Evolutionary conservation across 2,113 vertebrate species (phyloP), one percentile per base, ranked within the genome.

Genomic region (Takifugu flavidus): DNA sequence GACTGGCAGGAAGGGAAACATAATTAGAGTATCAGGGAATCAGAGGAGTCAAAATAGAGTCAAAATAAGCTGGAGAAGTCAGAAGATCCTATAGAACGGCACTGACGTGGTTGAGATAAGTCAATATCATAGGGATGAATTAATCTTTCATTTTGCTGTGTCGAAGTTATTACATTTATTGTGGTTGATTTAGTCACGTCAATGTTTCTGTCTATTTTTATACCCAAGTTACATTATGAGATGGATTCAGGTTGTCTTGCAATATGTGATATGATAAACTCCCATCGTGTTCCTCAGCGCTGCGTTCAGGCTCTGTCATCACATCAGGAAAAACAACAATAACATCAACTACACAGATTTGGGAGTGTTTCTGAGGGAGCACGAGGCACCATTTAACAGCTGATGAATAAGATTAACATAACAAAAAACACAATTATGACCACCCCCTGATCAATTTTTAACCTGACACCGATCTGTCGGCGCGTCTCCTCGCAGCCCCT

Each of bases 241-340:
- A 63, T 75, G 71, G 68, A 85, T 83, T 73, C 56, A 66, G 54
- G 45, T 20, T 49, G 49, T 64, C 57, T 25, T 20, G 20, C 20
- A 20, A 20, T 20, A 20, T 20, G 20, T 20, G 20, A 20, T 20
- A 20, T 20, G 74, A 75, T 78, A 74, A 56, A 58, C 72, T 31
- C 13, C 56, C 54, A 45, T 39, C 34, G 4, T 39, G 34, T 11
- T 39, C 28, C 64, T 55, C 64, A 70, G 64, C 39, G 49, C 59
- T 59, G 72, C 82, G 63, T 70, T 78, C 68, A 82, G 46, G 57
- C 59, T 62, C 64, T 74, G 76, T 78, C 81, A 82, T 82, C 74
- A 84, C 76, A 84, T 82, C 70, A 80, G 67, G 53, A 60, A 62
- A 78, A 82, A 80, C 73, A 26, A 57, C 56, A 66, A 72, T 55